Evolutionary conservation across 2,888 invertebrate genomes (phyloP), one percentile per base, ranked within the genome.

Genomic region (Meghimatium bilineatum): DNA sequence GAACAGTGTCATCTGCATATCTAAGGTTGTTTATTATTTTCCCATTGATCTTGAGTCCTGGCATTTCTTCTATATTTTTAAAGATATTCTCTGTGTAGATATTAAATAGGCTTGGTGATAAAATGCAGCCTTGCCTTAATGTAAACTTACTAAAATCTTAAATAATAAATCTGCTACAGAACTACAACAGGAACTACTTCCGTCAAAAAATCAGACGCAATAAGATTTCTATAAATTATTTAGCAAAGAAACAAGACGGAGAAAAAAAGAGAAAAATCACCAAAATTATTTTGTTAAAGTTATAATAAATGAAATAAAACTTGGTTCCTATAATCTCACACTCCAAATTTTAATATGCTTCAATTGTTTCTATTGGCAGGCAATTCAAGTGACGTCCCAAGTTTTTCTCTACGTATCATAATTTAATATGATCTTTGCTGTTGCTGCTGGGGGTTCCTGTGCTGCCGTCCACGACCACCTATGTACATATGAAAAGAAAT

Each of bases 401-500:
- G n/a, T 63, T 6, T 63, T 23, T 56, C 14, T 12, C 56, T 20
- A 56, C 20, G 23, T 44, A 44, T 44, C 12, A 29, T 6, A 74
- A 34, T 44, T 29, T 74, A 72, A 29, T 81, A 81, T 10, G 81
- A 32, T 63, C 81, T 81, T n/a, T 81, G 80, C 36, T 79, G 80
- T 44, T 72, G 69, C 17, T 80, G 81, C 20, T 81, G 81, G 23
- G 74, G 80, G 56, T 80, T 82, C 32, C 82, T 82, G 14, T 82
- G 67, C 52, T 82, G 82, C 8, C 82, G 69, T 29, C 77, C 77
- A 38, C 82, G 82, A 5, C 77, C 71, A 82, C 82, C 82, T 82
- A 56, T 38, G 38, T 29, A 56, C 10, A 66, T 17, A 66, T 32
- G 14, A 32, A 32, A 66, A 66, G 32, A 29, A 66, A 63, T 44